These are phyloP conservation scores for Paradisaea rubra DNA, from an alignment of 2,113 vertebrate genomes.

Conservation along the genomic window DNA sequence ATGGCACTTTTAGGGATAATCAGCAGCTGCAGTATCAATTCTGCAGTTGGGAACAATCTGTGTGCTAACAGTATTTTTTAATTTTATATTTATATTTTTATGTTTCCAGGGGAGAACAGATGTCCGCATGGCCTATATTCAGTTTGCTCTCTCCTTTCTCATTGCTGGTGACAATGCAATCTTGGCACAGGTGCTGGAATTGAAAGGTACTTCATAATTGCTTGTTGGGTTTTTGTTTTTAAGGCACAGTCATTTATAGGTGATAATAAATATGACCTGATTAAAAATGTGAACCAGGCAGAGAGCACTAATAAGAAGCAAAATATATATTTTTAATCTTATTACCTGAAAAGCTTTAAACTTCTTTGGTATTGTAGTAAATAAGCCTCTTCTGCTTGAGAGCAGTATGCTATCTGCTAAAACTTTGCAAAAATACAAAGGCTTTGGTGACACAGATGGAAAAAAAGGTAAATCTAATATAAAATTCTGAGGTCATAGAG, in stretches of 20 bases:
- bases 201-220: constrained; percentile 80
- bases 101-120: constrained; percentile 78
- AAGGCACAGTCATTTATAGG: not conserved
- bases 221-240: not conserved
- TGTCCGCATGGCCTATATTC: constrained; percentile 88
- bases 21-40: not conserved
- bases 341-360: not conserved
- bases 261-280: not conserved
- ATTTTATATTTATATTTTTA: not conserved
- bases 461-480: not conserved
- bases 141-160: constrained; percentile 89
- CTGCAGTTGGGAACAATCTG: not conserved
- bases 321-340: not conserved
- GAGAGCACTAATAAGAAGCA: not conserved
- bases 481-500: not conserved
- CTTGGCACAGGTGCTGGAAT: constrained; percentile 82
- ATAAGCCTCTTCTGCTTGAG: not conserved
- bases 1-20: not conserved
- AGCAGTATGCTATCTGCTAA: not conserved
- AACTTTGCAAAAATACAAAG: not conserved
- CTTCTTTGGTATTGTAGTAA: not conserved
- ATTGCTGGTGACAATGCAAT: constrained; percentile 82
- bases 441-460: not conserved
- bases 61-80: not conserved
- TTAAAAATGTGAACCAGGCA: not conserved